phyloP scores from a whole-genome alignment of 2,113 vertebrate genomes.

The Alexandromys fortis region DNA sequence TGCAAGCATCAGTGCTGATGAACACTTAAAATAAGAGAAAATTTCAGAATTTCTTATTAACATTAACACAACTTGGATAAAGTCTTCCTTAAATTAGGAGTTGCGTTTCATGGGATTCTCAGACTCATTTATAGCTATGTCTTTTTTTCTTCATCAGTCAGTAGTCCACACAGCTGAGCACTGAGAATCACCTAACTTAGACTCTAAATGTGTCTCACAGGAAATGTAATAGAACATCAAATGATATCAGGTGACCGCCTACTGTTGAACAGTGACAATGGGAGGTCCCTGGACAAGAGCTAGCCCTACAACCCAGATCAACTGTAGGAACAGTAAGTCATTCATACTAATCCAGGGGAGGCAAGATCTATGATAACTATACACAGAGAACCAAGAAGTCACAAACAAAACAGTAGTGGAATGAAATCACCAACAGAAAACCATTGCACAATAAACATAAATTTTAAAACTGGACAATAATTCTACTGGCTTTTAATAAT shows the following conservation, averaged over 20 bases:
- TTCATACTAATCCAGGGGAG: background rate
- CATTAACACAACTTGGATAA: background rate
- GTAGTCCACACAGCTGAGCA: background rate
- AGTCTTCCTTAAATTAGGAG: slow-evolving; percentile 32
- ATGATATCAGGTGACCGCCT: background rate
- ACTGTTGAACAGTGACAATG: background rate
- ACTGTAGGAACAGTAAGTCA: background rate
- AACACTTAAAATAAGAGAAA: slow-evolving; percentile 5
- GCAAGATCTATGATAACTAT: background rate
- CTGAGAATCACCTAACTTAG: background rate
- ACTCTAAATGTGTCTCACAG: background rate
- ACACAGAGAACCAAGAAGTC: slow-evolving; percentile 43
- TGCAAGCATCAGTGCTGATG: background rate
- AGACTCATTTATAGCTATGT: background rate
- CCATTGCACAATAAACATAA: slow-evolving; percentile 49
- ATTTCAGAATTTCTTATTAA: slow-evolving; percentile 52
- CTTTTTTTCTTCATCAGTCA: slow-evolving; percentile 25
- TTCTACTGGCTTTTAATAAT: slow-evolving; percentile 42
- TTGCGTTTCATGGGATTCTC: background rate
- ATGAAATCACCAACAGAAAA: slow-evolving; percentile 49
- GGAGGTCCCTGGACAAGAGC: background rate
- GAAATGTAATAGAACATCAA: background rate
- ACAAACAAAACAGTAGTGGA: slow-evolving; percentile 41
- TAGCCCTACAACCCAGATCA: background rate
- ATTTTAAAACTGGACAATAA: slow-evolving; percentile 44